Evolutionary conservation across 2,888 invertebrate species (phyloP).

Genomic region (Ochropleura plecta): DNA sequence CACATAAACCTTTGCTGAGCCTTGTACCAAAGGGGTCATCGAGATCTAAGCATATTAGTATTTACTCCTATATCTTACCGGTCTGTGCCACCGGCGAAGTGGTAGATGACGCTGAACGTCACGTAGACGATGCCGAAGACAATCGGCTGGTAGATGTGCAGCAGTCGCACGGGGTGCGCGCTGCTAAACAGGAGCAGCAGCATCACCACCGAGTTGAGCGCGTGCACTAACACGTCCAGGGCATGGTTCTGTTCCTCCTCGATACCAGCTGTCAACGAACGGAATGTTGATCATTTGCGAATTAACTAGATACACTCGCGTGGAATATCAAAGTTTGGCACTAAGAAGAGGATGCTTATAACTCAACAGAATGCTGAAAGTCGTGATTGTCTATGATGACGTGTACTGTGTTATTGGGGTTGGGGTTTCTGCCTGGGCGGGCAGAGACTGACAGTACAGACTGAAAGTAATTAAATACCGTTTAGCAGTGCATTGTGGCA

Average conservation of each 20-base stretch:
- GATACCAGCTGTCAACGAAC: slow-evolving; percentile 74
- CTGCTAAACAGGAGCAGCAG: slow-evolving; percentile 93
- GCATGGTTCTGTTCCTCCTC: slow-evolving; percentile 81
- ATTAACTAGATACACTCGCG: not conserved
- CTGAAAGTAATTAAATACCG: no score
- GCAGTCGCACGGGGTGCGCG: slow-evolving; percentile 92
- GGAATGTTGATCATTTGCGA: not conserved
- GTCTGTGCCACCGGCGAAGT: slow-evolving; percentile 93
- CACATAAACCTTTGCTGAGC: not conserved
- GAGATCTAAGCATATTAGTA: not conserved
- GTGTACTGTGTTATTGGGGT: not conserved
- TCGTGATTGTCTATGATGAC: not conserved
- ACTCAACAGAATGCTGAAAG: not conserved
- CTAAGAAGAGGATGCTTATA: not conserved
- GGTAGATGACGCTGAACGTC: slow-evolving; percentile 93
- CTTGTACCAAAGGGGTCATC: not conserved
- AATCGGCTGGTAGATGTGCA: slow-evolving; percentile 91
- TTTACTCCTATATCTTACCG: slow-evolving; percentile 82
- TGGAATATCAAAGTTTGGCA: not conserved
- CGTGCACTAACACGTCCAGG: slow-evolving; percentile 84
- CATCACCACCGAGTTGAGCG: slow-evolving; percentile 93
- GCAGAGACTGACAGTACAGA: no score
- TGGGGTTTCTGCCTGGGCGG: not conserved
- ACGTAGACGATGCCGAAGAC: slow-evolving; percentile 90
- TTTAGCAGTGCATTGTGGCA: not conserved